Evolutionary conservation across 2,113 vertebrate genomes (phyloP).

Genomic region (Pardalotus punctatus): DNA sequence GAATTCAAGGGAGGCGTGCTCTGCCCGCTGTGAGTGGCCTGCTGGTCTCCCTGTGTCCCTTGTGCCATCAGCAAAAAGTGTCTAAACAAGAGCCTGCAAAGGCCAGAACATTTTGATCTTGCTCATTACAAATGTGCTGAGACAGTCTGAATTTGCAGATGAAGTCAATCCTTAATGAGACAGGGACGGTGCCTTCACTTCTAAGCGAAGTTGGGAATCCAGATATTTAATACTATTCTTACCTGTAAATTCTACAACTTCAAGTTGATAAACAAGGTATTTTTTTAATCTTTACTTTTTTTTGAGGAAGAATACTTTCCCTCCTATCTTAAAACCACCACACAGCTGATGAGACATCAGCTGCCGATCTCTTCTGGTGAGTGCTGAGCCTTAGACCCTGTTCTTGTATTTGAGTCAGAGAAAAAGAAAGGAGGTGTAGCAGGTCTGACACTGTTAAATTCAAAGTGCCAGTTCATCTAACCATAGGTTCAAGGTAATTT

Average conservation of each 20-base stretch:
- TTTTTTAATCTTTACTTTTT: not conserved
- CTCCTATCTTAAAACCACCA: not conserved
- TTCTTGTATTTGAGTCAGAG: not conserved
- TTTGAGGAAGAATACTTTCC: not conserved
- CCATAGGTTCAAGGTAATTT: not conserved
- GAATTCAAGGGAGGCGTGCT: not conserved
- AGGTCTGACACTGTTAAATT: not conserved
- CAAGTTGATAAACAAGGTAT: not conserved
- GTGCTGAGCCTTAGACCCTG: not conserved
- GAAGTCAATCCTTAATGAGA: not conserved
- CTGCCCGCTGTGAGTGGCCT: not conserved
- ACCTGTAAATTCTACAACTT: not conserved
- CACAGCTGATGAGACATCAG: not conserved
- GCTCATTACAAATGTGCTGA: not conserved
- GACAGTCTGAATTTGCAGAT: not conserved
- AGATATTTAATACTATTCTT: not conserved
- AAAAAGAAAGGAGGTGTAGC: not conserved
- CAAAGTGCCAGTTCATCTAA: not conserved
- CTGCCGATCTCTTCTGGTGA: not conserved
- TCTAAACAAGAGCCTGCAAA: not conserved
- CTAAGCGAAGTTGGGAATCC: not conserved
- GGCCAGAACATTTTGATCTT: not conserved
- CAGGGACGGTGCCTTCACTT: not conserved
- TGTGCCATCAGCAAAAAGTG: not conserved
- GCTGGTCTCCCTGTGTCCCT: not conserved